Evolutionary conservation across 2,797 vertebrate genomes (phyloP).

Genomic region (Tangara arthus): DNA sequence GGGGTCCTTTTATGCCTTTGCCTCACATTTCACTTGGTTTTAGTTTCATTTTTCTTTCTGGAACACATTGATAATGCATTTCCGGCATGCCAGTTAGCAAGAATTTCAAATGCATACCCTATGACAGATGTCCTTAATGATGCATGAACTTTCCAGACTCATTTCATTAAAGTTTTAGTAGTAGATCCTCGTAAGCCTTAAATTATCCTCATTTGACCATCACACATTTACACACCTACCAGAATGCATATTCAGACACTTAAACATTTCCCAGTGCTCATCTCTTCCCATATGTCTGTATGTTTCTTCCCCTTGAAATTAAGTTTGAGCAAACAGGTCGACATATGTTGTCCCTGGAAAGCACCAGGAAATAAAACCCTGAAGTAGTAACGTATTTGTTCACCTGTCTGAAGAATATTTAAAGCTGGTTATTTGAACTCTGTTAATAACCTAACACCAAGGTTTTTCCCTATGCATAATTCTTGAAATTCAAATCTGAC

Average conservation of each 20-base stretch:
- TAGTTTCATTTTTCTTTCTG: neutral
- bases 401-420: neutral
- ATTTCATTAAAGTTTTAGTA: conserved; percentile 41
- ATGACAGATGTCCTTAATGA: conserved; percentile 32
- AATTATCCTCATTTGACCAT: neutral
- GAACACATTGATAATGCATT: neutral
- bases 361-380: neutral
- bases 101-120: neutral
- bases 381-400: neutral
- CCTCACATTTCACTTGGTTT: neutral
- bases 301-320: neutral
- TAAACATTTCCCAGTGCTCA: neutral
- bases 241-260: neutral
- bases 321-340: neutral
- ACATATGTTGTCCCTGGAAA: neutral
- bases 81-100: neutral
- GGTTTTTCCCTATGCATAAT: neutral
- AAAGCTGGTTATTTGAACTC: neutral
- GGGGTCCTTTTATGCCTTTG: neutral
- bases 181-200: neutral
- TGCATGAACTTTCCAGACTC: conserved; percentile 11
- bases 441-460: neutral
- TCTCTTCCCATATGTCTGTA: neutral
- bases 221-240: neutral
- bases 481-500: neutral